Evolutionary conservation across 2,113 vertebrate genomes (phyloP), one percentile per base, ranked within the genome.

Genomic region (Callocephalon fimbriatum): DNA sequence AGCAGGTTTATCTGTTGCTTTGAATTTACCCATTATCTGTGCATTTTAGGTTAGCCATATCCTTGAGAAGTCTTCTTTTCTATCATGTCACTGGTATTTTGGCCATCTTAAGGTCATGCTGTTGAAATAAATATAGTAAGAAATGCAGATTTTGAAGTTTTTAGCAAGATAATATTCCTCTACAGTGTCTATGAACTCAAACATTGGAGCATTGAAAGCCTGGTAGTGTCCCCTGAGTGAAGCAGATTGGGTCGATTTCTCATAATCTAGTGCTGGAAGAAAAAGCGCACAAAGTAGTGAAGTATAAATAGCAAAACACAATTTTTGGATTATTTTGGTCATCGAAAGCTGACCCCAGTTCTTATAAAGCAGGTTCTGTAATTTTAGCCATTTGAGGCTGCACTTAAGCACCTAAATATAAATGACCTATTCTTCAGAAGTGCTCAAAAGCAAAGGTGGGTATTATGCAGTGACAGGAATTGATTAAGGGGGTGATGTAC

Each of bases 371-470:
- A 80, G 29, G 18, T 86, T 82, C 85, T 92, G 42, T 92, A 80
- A 86, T 93, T 88, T 96, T 95, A 86, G 78, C 54, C 29, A 74
- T 93, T 86, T 76, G 67, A 91, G 45, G 42, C 63, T 83, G 67
- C 91, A 83, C 54, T 95, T 93, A 59, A 74, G 47, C 72, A 61
- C 82, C 75, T 94, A 90, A 92, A 92, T 96, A 90, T 80, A 93
- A 96, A 67, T 70, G 78, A 88, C 88, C 88, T 90, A 0, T 95
- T 96, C 88, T 90, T 94, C 71, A 88, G 56, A 86, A 59, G 90
- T 79, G 48, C 87, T 90, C 63, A 47, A n/a, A 86, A 88, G 48
- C 53, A 58, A 63, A 26, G 48, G 42, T 88, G 71, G 71, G 48
- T 91, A 31, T 94, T 76, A 70, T 4, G 1, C 70, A 59, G 78